Percentiles rank a stretch among this genome's conserved stretches.
These are phyloP conservation scores for Macroteleia sp. DNA, from an alignment of 2,888 invertebrate species.

Conservation along the genomic window DNA sequence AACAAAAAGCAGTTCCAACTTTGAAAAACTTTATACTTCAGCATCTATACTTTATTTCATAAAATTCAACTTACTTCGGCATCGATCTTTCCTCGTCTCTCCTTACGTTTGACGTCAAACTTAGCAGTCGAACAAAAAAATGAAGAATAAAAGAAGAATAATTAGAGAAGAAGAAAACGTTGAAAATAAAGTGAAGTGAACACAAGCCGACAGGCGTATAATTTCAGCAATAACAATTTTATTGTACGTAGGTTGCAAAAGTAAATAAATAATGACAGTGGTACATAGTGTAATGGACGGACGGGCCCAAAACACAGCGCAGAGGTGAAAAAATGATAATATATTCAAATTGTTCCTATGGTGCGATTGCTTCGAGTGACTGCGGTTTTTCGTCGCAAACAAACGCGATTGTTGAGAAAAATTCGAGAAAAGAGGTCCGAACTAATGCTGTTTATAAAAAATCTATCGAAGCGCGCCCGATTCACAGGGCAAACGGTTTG, in stretches of 20 bases:
- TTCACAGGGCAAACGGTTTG: constrained; percentile 77
- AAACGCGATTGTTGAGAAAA: constrained; percentile 70
- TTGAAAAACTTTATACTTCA: constrained; percentile 6
- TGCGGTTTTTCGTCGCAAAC: constrained; percentile 72
- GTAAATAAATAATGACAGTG: constrained; percentile 77
- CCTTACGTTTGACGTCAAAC: constrained; percentile 26
- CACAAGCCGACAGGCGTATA: constrained; percentile 68
- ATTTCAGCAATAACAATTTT: constrained; percentile 71
- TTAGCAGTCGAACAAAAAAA: constrained; percentile 6
- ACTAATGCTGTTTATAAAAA: constrained; percentile 80
- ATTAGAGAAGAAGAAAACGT: constrained; percentile 67
- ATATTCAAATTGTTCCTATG: constrained; percentile 78
- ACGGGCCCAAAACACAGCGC: constrained; percentile 83
- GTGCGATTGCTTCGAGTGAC: constrained; percentile 77
- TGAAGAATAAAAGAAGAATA: background rate
- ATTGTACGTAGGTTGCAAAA: constrained; percentile 67
- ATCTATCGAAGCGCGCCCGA: constrained; percentile 79
- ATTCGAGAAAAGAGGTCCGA: constrained; percentile 73
- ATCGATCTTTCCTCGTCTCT: constrained; percentile 7
- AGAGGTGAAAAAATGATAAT: constrained; percentile 81
- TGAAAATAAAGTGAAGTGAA: constrained; percentile 50
- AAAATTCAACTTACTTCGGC: constrained; percentile 26
- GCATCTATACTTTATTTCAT: constrained; percentile 4
- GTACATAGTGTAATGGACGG: constrained; percentile 82
- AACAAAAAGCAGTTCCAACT: constrained; percentile 28